Evolutionary conservation across 1,140 invertebrate genomes (phyloP).

Genomic region (Drosophila lacteicornis): DNA sequence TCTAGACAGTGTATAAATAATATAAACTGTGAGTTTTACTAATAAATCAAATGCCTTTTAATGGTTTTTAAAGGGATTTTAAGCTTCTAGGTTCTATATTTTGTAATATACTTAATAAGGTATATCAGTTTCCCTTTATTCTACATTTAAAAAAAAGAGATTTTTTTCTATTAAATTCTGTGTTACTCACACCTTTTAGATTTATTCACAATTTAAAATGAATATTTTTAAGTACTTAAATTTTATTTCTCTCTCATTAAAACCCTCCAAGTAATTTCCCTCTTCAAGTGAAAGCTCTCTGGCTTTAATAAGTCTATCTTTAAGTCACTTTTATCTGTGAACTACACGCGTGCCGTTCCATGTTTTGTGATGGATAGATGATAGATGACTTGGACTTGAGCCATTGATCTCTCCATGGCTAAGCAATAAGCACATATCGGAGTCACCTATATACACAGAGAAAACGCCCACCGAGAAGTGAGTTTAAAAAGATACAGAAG

Average conservation of each 20-base stretch:
- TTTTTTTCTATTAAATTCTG: too few relatives aligned
- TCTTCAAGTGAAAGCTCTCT: background rate
- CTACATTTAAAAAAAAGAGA: background rate
- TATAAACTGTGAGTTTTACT: too few relatives aligned
- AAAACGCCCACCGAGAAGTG: conserved; percentile 52
- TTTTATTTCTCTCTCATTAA: too few relatives aligned
- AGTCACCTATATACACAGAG: conserved; percentile 19
- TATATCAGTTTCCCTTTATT: too few relatives aligned
- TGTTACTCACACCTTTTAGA: too few relatives aligned
- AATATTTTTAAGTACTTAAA: too few relatives aligned
- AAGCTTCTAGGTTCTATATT: background rate
- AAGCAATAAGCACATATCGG: conserved; percentile 75
- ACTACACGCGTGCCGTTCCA: conserved; percentile 13
- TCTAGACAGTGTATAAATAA: background rate
- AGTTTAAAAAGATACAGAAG: conserved; percentile 1
- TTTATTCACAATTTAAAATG: too few relatives aligned
- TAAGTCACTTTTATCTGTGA: conserved; percentile 26
- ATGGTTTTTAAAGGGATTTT: background rate
- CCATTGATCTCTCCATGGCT: conserved; percentile 20
- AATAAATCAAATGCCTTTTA: too few relatives aligned
- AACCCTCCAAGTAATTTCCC: background rate
- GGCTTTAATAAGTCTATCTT: conserved; percentile 20
- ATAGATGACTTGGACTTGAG: conserved; percentile 30
- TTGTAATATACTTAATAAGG: too few relatives aligned
- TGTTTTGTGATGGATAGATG: conserved; percentile 29